Conservation (phyloP, 2,888 invertebrate genomes). For the Metellina segmentata region DNA sequence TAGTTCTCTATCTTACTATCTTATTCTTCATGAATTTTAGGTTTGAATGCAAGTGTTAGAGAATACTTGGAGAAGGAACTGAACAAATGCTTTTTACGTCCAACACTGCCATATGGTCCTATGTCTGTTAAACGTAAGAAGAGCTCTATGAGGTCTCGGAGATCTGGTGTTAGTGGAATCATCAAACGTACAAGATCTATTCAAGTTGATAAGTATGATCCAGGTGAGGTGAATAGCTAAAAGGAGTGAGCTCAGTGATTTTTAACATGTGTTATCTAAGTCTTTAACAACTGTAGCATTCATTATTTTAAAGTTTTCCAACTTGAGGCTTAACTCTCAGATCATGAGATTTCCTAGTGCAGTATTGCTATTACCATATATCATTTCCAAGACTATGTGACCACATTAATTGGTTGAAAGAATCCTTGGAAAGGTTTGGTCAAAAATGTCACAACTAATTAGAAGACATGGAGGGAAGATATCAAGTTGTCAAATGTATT, state of each 20-base stretch:
- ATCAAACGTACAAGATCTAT: constrained; percentile 96
- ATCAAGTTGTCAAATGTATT: no score
- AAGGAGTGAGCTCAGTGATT: neutral
- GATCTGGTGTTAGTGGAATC: constrained; percentile 88
- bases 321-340: no score
- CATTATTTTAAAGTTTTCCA: no score
- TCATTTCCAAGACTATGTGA: no score
- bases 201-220: constrained; percentile 85
- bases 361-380: no score
- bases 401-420: no score
- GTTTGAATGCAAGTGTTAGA: constrained; percentile 90
- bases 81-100: constrained; percentile 86
- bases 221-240: constrained; percentile 79
- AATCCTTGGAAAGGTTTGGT: no score
- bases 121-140: constrained; percentile 77
- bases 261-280: neutral
- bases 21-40: constrained; percentile 81
- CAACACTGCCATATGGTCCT: constrained; percentile 63
- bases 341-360: no score
- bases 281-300: no score
- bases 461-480: no score
- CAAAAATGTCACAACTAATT: no score
- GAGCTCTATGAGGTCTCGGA: constrained; percentile 77
- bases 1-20: neutral
- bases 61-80: constrained; percentile 93